Evolutionary conservation across 2,797 vertebrate genomes (phyloP), one percentile per base, ranked within the genome.

Genomic region (Mustela erminea): DNA sequence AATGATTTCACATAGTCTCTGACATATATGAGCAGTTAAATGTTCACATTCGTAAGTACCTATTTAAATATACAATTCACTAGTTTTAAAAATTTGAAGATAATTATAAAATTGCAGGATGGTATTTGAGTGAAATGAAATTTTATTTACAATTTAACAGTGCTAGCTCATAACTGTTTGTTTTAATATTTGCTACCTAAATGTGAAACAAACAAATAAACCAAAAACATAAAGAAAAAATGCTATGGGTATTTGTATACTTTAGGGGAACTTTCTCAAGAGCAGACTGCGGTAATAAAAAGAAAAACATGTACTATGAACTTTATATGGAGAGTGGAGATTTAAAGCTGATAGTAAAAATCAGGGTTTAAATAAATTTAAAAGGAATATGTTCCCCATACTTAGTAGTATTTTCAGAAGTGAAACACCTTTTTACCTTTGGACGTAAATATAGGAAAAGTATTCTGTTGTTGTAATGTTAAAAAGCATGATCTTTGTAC

Each of bases 151-250:
- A 93, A 52, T 58, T 88, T 90, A 90, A 60, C 38, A 52, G 32
- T 81, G 23, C 11, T 87, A 81, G 6, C 58, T 96, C 5, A 18
- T 81, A 88, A 84, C 17, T 72, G 3, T 20, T 21, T 83, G 64
- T 75, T 92, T 93, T 82, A 90, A 90, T 87, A 86, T 92, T 46
- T 90, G 38, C 18, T 80, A 66, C 25, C 23, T 75, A 35, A 56
- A 38, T 72, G 9, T 58, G 4, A 92, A 87, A 62, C 5, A 56
- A 87, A 88, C 9, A 25, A 60, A 58, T 21, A 49, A 46, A 49
- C 13, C 91, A 49, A 49, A 84, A 91, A 29, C 17, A 86, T 25
- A 18, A 93, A 93, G 41, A 52, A 64, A 54, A 52, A 58, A 41
- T 41, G 81, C 13, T 54, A 32, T 25, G 3, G 49, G 0, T 13